These are phyloP conservation scores for Alexandromys fortis DNA, from an alignment of 2,113 vertebrate species.

Conservation along the genomic window DNA sequence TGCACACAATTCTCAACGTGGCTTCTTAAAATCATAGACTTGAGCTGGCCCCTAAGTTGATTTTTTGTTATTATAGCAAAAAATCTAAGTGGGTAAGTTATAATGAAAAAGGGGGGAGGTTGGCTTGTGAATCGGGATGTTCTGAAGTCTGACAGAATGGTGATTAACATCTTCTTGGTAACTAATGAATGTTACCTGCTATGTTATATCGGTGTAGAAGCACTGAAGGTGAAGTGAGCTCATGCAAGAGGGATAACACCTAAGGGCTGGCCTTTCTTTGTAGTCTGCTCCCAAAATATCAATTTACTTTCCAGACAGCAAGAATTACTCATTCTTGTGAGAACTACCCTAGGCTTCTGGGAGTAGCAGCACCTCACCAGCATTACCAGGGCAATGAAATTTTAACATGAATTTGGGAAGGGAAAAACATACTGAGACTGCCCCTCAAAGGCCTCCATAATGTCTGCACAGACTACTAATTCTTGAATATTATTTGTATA, in stretches of 20 bases:
- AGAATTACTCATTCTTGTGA: background rate
- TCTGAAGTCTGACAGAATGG: background rate
- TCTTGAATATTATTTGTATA: background rate
- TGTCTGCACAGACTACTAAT: background rate
- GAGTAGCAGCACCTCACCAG: background rate
- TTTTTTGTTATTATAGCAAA: background rate
- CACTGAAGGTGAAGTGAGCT: background rate
- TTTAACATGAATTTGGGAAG: background rate
- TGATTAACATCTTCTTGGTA: background rate
- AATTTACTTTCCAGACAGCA: background rate
- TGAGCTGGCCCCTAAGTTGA: background rate
- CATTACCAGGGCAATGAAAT: background rate
- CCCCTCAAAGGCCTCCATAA: background rate
- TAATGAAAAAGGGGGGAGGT: background rate
- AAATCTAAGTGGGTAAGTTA: background rate
- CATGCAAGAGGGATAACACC: background rate
- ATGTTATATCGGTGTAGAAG: background rate
- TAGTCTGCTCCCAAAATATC: background rate
- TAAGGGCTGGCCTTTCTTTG: background rate
- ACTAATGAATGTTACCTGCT: background rate
- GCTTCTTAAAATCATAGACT: background rate
- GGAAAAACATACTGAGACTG: background rate
- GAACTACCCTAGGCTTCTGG: background rate
- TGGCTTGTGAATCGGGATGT: background rate
- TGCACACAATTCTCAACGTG: background rate